Conservation (phyloP, 2,113 vertebrate genomes). For the Cathartes aura region DNA sequence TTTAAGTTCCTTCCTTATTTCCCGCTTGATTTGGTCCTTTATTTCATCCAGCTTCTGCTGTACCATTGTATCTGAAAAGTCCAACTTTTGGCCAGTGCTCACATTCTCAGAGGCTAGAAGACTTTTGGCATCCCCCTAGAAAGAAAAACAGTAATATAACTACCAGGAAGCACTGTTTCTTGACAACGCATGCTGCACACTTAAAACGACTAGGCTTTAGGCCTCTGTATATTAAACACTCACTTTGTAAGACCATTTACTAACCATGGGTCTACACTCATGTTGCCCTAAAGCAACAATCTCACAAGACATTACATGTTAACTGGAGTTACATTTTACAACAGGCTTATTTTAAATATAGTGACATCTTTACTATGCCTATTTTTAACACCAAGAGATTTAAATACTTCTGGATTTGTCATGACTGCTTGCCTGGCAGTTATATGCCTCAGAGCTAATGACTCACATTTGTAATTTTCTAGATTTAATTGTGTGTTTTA, state of each 20-base stretch:
- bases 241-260: neutral
- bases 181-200: neutral
- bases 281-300: neutral
- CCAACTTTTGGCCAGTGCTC: conserved; percentile 88
- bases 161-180: conserved; percentile 25
- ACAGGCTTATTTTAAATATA: conserved; percentile 31
- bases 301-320: neutral
- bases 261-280: neutral
- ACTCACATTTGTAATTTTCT: conserved; percentile 1
- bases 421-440: conserved; percentile 25
- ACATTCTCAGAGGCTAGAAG: conserved; percentile 87
- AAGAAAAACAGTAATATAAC: conserved; percentile 34
- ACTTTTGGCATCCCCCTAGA: conserved; percentile 90
- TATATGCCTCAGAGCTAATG: neutral
- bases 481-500: conserved; percentile 27
- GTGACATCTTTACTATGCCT: conserved; percentile 17
- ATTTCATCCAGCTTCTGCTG: conserved; percentile 97
- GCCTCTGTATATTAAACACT: neutral
- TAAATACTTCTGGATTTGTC: conserved; percentile 32
- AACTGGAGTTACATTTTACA: neutral
- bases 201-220: neutral
- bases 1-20: conserved; percentile 99
- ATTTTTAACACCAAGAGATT: conserved; percentile 50
- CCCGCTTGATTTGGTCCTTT: conserved; percentile 96
- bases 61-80: conserved; percentile 92